phyloP scores from a whole-genome alignment of 2,888 invertebrate genomes.

The Dorcus hopei region DNA sequence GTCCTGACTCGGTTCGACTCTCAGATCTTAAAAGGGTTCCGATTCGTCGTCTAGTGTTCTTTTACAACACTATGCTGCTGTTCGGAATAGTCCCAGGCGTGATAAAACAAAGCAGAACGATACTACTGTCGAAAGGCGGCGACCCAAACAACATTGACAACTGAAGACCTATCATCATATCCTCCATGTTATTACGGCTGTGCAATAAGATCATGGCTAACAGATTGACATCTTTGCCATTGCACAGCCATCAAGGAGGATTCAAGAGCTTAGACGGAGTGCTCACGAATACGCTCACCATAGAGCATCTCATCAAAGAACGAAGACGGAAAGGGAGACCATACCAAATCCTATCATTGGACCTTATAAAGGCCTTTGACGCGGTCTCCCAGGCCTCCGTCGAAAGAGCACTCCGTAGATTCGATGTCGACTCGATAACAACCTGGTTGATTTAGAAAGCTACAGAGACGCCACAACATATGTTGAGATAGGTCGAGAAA shows the following conservation, averaged over 20 bases:
- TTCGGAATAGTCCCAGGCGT: slow-evolving; percentile 6
- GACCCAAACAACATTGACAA: slow-evolving; percentile 7
- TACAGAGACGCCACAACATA: background rate
- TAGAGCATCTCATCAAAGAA: too few species aligned
- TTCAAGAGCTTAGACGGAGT: background rate
- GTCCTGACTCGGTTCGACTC: slow-evolving; percentile 12
- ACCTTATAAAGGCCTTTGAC: background rate
- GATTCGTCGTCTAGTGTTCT: background rate
- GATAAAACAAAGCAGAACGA: slow-evolving; percentile 10
- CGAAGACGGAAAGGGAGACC: slow-evolving; percentile 2
- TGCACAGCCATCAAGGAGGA: slow-evolving; percentile 17
- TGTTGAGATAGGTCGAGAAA: background rate
- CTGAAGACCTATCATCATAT: slow-evolving; percentile 17
- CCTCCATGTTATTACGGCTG: slow-evolving; percentile 16
- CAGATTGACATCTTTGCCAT: slow-evolving; percentile 12
- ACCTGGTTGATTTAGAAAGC: background rate
- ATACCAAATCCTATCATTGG: background rate
- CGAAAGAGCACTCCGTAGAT: too few species aligned
- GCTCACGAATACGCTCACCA: background rate
- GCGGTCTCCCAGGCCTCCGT: background rate
- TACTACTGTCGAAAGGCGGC: slow-evolving; percentile 16
- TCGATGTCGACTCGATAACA: background rate
- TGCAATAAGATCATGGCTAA: slow-evolving; percentile 16
- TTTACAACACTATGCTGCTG: slow-evolving; percentile 16
- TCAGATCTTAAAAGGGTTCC: background rate